Evolutionary conservation across 2,888 invertebrate genomes (phyloP).

Genomic region (Hetaerina titia): DNA sequence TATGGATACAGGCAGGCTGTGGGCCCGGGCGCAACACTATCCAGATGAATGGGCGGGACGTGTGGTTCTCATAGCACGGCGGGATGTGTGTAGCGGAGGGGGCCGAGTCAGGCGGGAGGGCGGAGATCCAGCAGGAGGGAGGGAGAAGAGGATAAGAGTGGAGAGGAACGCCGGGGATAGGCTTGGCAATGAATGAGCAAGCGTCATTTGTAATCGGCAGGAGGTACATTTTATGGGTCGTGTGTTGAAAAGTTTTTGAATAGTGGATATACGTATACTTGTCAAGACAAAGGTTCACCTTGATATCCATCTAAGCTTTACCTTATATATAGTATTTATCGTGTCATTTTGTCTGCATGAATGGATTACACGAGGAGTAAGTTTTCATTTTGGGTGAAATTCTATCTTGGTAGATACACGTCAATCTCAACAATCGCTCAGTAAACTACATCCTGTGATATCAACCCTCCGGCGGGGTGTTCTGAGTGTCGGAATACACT

Average conservation of each 20-base stretch:
- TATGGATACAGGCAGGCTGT: not conserved
- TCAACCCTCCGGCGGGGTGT: not conserved
- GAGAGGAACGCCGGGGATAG: not conserved
- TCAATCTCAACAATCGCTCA: not conserved
- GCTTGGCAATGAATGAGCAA: not conserved
- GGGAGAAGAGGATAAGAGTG: not conserved
- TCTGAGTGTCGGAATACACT: not conserved
- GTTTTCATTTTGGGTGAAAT: not conserved
- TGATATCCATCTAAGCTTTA: not conserved
- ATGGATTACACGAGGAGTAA: not conserved
- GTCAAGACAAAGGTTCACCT: not conserved
- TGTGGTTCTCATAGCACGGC: slow-evolving; percentile 47
- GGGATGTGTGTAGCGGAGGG: not conserved
- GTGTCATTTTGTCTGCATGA: not conserved
- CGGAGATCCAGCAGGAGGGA: not conserved
- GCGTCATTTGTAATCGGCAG: slow-evolving; percentile 31
- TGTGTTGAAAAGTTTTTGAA: not conserved
- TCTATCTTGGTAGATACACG: not conserved
- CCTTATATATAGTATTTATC: not conserved
- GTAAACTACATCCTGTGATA: no score
- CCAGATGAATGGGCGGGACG: slow-evolving; percentile 63
- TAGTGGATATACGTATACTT: not conserved
- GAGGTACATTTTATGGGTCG: slow-evolving; percentile 8
- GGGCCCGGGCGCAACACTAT: slow-evolving; percentile 46
- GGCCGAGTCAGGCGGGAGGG: not conserved